Evolutionary conservation across 2,888 invertebrate genomes (phyloP), one percentile per base, ranked within the genome.

Genomic region (Petrolisthes cinctipes): DNA sequence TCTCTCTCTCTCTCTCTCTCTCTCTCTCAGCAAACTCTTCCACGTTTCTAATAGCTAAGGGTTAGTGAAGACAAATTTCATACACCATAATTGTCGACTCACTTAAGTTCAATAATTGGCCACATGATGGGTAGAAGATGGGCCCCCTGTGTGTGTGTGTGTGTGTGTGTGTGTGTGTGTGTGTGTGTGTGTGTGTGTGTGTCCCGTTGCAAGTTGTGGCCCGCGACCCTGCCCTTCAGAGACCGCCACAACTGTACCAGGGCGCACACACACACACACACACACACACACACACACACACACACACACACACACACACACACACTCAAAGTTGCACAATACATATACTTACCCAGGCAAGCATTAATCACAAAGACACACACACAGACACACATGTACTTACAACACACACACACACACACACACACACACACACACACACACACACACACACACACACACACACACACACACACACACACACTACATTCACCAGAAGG

Each of bases 111-210:
- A 37, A 37, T 37, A 37, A 37, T 37, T 37, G 37, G 37, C 37
- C 37, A 37, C 37, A 37, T 37, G 37, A 37, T 37, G 37, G 37
- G 37, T 37, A 37, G 37, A 37, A 37, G 37, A 37, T 37, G 37
- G 37, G 37, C 1, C 37, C 37, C 37, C 37, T 61, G 61, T 61
- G 61, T 61, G 61, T 61, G 61, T 61, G 61, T 61, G 61, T 61
- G 61, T 61, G 61, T 61, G 53, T 76, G 76, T 76, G 23, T 76
- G 23, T 76, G 23, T 76, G 23, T 20, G 23, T 76, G 11, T 76
- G 23, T 23, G 23, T 76, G 23, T 78, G 61, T 61, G 61, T 61
- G 61, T 61, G 61, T 9, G 61, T 17, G 17, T 17, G 61, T 17
- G 17, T 61, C 5, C 17, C 78, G 53, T 4, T 17, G 78, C 78